Base-by-base conservation (phyloP, 2,113 vertebrate genomes). In the Festucalex cinctus region DNA sequence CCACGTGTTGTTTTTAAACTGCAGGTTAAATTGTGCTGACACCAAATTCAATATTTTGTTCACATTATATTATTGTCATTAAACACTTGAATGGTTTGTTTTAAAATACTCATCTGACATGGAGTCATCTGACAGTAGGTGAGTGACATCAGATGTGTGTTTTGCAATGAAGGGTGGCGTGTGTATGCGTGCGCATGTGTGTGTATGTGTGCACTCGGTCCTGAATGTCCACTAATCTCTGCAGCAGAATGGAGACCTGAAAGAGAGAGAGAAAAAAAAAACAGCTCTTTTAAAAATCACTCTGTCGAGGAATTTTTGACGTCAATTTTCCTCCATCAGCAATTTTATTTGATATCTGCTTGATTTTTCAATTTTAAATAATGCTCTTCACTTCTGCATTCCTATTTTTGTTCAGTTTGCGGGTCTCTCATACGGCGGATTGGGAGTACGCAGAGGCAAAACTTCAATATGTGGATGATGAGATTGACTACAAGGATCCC, bases 401-500 rank as follows among this genome's bases (percentile, higher is more conserved):
- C 56, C 36, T 84, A 68, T 35, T 90, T 19, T 72, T 90, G 65
- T 82, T 70, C 68, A 63, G 44, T 35, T 66, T 89, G 72, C 63
- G 70, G 66, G 67, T 85, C 37, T 83, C 86, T 73, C 63, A 78
- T 63, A 69, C 66, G 35, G 81, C 63, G 71, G 77, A 74, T 20
- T 54, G 81, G 79, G 77, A 85, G 22, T 60, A 63, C 59, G 71
- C 26, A 79, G 88, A 88, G 49, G 10, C 76, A 26, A 26, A 77
- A 82, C 48, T 74, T 32, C 53, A 62, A 69, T 41, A 54, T 66
- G 49, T 70, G 51, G 78, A 65, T 68, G 89, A 91, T 79, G 85
- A 22, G 43, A 84, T 88, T 81, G 89, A 91, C 76, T 93, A 91
- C 82, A 91, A 87, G 83, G 91, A 93, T 83, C 91, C 91, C 2